phyloP scores from a whole-genome alignment of 2,888 invertebrate species.

The Steinernema scapterisci region DNA sequence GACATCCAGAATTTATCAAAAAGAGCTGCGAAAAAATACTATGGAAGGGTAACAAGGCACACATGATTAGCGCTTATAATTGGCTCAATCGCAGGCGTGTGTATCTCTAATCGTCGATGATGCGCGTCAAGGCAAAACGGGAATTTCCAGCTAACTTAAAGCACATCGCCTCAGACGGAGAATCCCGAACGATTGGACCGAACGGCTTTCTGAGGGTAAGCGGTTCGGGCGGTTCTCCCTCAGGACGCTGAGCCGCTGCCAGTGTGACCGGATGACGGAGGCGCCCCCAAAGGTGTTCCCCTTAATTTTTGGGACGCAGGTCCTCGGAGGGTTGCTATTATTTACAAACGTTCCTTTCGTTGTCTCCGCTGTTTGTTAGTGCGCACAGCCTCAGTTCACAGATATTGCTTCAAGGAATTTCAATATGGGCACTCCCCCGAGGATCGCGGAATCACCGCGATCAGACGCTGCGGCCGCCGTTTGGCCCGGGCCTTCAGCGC shows the following conservation, averaged over 20 bases:
- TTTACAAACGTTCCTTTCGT: slow-evolving; percentile 15
- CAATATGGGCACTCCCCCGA: slow-evolving; percentile 22
- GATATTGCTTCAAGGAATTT: slow-evolving; percentile 22
- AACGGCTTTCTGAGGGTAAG: too few species aligned
- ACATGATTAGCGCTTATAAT: slow-evolving; percentile 16
- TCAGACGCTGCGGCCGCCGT: not conserved
- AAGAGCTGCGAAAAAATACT: slow-evolving; percentile 15
- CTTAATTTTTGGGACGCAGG: not conserved
- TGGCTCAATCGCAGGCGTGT: slow-evolving; percentile 30
- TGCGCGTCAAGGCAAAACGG: slow-evolving; percentile 21
- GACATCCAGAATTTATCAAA: not conserved
- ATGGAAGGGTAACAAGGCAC: slow-evolving; percentile 21
- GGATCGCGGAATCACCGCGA: slow-evolving; percentile 8
- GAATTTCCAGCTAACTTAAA: slow-evolving; percentile 11
- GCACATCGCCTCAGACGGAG: slow-evolving; percentile 4
- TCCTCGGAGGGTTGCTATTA: slow-evolving; percentile 17
- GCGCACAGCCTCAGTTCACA: not conserved
- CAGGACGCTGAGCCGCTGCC: too few species aligned
- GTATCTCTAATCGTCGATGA: slow-evolving; percentile 23
- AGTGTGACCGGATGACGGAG: not conserved
- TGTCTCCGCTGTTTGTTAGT: not conserved
- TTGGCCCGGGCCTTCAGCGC: not conserved
- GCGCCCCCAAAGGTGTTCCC: not conserved
- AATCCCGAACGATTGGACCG: not conserved
- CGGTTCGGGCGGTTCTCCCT: too few species aligned